Conservation (phyloP, 2,888 invertebrate species). For the Nephrotoma flavescens region DNA sequence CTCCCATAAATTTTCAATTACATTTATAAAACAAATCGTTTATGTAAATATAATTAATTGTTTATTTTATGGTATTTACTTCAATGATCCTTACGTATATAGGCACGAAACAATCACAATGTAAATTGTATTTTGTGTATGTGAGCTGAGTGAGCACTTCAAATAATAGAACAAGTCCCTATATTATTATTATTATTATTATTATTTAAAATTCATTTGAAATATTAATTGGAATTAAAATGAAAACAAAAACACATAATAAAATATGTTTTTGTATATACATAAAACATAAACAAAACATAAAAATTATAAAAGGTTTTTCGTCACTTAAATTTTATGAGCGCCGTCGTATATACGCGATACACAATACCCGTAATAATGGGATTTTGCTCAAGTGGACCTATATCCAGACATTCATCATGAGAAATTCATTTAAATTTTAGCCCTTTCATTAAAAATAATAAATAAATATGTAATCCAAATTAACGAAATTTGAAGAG, state of each 20-base stretch:
- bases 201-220: neutral
- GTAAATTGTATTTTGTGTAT: neutral
- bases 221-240: neutral
- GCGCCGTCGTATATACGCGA: neutral
- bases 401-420: neutral
- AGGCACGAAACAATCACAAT: neutral
- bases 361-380: neutral
- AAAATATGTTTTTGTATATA: neutral
- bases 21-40: neutral
- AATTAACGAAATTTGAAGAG: neutral
- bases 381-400: neutral
- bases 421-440: neutral
- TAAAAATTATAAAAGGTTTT: neutral
- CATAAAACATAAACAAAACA: neutral
- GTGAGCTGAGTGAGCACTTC: neutral
- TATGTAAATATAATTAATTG: neutral
- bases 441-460: neutral
- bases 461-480: neutral
- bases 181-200: too few species aligned
- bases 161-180: neutral
- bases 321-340: neutral
- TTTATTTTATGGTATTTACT: neutral
- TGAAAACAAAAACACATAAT: neutral
- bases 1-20: neutral
- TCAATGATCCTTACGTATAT: neutral